Base-by-base conservation (phyloP, 2,113 vertebrate species). In the Chaenocephalus aceratus region DNA sequence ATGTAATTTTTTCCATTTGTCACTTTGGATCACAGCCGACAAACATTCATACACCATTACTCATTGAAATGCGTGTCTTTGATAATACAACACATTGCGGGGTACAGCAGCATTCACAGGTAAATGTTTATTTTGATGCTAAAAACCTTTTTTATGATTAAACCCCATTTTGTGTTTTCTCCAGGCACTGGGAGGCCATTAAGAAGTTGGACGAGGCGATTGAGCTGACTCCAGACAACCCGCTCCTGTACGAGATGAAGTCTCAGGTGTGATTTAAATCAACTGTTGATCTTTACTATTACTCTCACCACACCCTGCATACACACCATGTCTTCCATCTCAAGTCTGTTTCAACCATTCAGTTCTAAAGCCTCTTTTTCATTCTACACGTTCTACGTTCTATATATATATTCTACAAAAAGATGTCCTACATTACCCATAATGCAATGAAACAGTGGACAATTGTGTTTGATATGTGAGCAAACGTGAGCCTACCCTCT, bases 161-260 rank as follows among this genome's bases (percentile, higher is more conserved):
- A 69, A 14, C 45, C 3, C 14, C n/a, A 34, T 10, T 65, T 66
- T 80, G 53, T 90, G 15, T 85, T 72, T 86, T 90, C 68, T 88
- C 0, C 85, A 99, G 97, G 88, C 97, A 97, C 84, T 94, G 91
- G 93, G 97, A 99, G 69, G 97, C 98, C 54, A 88, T 99, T 84
- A 96, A 95, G 79, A 97, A 96, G 87, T 99, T 97, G 97, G 98
- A 99, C 44, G 97, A 98, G 92, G 97, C 97, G 15, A 95, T 99
- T 71, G 96, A 98, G 0, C 90, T 99, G 87, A 98, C 96, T 26
- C 97, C 98, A 84, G 95, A 97, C 64, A 95, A 98, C 85, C 96
- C 97, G n/a, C 87, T 90, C 0, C 93, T 99, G 48, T 97, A 99
- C 90, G 97, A 99, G 90, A 99, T 99, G 97, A 99, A 99, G 87